Base-by-base conservation (phyloP, 2,888 invertebrate species). In the Meloe dianella region DNA sequence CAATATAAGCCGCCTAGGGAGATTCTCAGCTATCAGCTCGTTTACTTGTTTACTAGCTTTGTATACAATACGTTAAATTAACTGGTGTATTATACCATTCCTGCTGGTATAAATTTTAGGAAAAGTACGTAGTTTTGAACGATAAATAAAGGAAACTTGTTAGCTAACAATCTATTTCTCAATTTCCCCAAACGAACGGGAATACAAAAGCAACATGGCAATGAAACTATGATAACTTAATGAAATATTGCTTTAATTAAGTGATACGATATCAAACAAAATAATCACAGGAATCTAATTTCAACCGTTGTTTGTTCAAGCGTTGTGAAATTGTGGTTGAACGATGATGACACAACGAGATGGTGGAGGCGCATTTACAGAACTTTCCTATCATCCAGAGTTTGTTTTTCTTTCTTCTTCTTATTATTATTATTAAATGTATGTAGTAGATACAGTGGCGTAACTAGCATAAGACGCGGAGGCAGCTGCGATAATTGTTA, bases 171-270 rank as follows among this genome's bases (percentile, higher is more conserved):
- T 54, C 54, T 54, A 54, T 24, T 54, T 54, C 54, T 54, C 54
- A 22, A 54, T 54, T 54, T 54, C 22, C 41, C 54, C 24, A 54
- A 54, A 54, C 54, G 54, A 54, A 54, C 54, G 12, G 3, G 54
- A 54, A 54, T 54, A 54, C 54, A 65, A 60, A 62, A 58, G 65
- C 68, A 68, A 68, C 65, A 65, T 65, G 63, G 60, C 64, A 54
- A 2, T 54, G 54, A 54, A 54, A 65, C 65, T 61, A 68, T 65
- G 63, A 68, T 64, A 68, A 68, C 65, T 65, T 68, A 68, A 68
- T 68, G 68, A 68, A 68, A 62, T 68, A 68, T 68, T 65, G 68
- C 63, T 68, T 68, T 68, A 68, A 68, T 68, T 68, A 68, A 68
- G 65, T 65, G 68, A 68, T 68, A 68, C 63, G 65, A 62, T 68